phyloP scores from a whole-genome alignment of 35 echinoderm and acorn worm species.

The Eucidaris tribuloides region DNA sequence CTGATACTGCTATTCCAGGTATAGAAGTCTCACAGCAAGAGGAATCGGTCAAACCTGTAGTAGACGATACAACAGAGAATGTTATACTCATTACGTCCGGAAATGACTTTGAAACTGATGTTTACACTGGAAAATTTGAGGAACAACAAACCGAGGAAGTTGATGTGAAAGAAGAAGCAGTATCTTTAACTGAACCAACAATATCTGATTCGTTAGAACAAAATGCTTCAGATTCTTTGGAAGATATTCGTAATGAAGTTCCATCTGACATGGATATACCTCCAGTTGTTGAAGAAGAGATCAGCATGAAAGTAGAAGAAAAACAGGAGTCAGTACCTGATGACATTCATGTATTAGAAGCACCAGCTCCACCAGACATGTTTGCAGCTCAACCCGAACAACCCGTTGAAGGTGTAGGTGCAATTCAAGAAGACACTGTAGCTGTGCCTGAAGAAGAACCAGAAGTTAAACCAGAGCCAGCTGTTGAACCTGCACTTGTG shows the following conservation, averaged over 20 bases:
- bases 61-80: too few species aligned
- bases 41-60: too few species aligned
- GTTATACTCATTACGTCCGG: too few species aligned
- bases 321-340: background rate
- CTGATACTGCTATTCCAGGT: too few species aligned
- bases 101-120: too few species aligned
- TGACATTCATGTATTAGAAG: background rate
- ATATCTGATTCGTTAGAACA: constrained; percentile 16
- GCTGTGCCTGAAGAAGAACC: constrained; percentile 22
- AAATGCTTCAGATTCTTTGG: constrained; percentile 20
- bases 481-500: constrained; percentile 12
- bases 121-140: too few species aligned
- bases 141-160: too few species aligned
- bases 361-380: background rate
- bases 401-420: background rate
- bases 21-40: too few species aligned
- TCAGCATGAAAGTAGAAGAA: background rate
- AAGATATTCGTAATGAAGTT: background rate
- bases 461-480: constrained; percentile 2
- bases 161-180: constrained; percentile 1
- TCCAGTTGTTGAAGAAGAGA: constrained; percentile 10
- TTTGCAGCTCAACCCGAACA: background rate
- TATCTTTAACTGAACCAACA: constrained; percentile 10
- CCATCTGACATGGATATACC: constrained; percentile 15
- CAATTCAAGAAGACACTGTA: background rate